Evolutionary conservation across 2,113 vertebrate species (phyloP), one percentile per base, ranked within the genome.

Genomic region (Myodes glareolus): DNA sequence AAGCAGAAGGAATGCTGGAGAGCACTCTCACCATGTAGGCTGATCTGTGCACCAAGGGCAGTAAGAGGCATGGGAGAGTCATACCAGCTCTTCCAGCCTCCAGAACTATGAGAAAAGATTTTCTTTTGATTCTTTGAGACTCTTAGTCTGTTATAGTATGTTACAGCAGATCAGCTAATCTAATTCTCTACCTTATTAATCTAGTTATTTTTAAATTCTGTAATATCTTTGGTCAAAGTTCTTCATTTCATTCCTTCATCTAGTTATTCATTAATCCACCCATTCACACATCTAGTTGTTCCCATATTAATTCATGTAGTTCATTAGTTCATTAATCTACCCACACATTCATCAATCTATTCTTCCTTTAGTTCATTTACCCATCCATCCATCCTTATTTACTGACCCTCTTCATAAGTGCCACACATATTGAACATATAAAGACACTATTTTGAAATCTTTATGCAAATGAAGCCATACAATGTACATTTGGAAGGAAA

Each of bases 81-180:
- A 63, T 45, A 21, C 36, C 27, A 47, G 50, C 12, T 27, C n/a
- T 39, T 39, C 42, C 2, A 87, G 73, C 19, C 61, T 88, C 63
- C 33, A 91, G 27, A 88, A 68, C 16, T 10, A 27, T 23, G 45
- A 94, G 89, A 76, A 96, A 84, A 96, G 75, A 67, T 55, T 14
- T 23, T 63, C 19, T 58, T 39, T 55, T 39, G 12, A 10, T 63
- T 70, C 52, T 81, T 73, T 50, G 36, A 85, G 31, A 17, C 42
- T 87, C 23, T 58, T 7, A 5, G 10, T 70, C 47, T 70, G 7
- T 47, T 19, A 21, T 45, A 45, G 76, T 82, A 75, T 87, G 23
- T 63, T 45, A 90, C 0, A 7, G 36, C 31, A 82, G 25, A 19
- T 45, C 7, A 80, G 33, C 19, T 5, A 77, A 3, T 31, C 52